Conservation (phyloP, 2,113 vertebrate species). For the Enhydra lutris region DNA sequence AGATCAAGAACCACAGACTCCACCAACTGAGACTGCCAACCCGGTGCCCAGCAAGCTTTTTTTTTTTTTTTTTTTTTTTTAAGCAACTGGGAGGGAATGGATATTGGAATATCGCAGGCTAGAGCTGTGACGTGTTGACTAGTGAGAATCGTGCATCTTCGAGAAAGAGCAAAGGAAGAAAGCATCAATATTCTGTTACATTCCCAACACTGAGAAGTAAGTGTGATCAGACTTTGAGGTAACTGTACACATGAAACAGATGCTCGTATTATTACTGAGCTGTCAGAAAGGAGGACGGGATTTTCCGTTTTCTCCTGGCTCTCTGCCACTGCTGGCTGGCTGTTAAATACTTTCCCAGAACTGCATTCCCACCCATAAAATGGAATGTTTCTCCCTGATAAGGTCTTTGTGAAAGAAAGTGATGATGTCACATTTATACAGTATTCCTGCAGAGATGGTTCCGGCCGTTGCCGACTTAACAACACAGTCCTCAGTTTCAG, state of each 20-base stretch:
- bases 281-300: background rate
- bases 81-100: background rate
- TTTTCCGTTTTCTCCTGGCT: background rate
- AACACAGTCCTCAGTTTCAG: background rate
- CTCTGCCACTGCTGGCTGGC: background rate
- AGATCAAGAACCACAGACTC: background rate
- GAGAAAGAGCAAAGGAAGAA: background rate
- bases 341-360: background rate
- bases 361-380: background rate
- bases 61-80: background rate
- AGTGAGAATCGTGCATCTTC: background rate
- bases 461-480: background rate
- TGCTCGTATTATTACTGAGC: background rate
- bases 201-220: background rate
- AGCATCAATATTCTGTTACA: background rate
- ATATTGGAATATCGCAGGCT: background rate
- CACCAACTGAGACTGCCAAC: background rate
- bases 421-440: background rate
- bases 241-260: background rate
- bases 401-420: background rate
- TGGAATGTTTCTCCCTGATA: background rate
- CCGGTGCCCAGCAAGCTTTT: background rate
- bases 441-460: background rate
- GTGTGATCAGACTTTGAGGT: background rate
- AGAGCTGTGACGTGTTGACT: background rate